Evolutionary conservation across 2,797 vertebrate species (phyloP).

Genomic region (Cetoscarus ocellatus): DNA sequence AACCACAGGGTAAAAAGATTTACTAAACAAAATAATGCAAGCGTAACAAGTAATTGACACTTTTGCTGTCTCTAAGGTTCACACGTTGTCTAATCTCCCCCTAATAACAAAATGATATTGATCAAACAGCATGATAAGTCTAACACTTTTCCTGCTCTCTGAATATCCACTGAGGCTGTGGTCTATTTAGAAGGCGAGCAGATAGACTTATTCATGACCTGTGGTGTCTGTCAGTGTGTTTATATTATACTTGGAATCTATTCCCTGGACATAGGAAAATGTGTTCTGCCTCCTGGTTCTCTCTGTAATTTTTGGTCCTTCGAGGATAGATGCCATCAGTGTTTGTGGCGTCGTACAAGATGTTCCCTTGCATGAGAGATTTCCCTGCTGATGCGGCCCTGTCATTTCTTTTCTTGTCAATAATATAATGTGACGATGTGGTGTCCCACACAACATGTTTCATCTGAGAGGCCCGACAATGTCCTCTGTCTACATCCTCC

Average conservation of each 20-base stretch:
- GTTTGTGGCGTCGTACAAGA: constrained; percentile 54
- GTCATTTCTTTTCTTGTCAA: constrained; percentile 59
- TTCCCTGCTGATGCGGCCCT: constrained; percentile 55
- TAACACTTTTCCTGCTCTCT: constrained; percentile 24
- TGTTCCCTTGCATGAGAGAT: constrained; percentile 67
- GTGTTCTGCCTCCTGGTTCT: constrained; percentile 42
- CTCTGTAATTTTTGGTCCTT: constrained; percentile 45
- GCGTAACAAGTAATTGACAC: constrained; percentile 43
- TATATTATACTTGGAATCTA: constrained; percentile 40
- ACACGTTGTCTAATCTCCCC: constrained; percentile 27
- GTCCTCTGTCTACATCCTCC: constrained; percentile 49
- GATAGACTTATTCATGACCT: constrained; percentile 36
- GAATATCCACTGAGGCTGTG: constrained; percentile 26
- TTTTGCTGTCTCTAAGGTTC: constrained; percentile 39
- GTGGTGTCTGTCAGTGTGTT: constrained; percentile 51
- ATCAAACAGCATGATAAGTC: constrained; percentile 41
- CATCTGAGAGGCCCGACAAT: constrained; percentile 38
- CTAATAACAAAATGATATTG: constrained; percentile 44
- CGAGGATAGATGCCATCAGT: constrained; percentile 49
- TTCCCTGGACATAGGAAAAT: constrained; percentile 47
- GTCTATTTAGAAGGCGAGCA: constrained; percentile 29
- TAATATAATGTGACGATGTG: constrained; percentile 43
- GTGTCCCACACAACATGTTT: constrained; percentile 45
- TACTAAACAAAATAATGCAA: constrained; percentile 45
- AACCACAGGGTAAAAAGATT: constrained; percentile 41